Base-by-base conservation (phyloP, 2,113 vertebrate genomes). In the Lathamus discolor region DNA sequence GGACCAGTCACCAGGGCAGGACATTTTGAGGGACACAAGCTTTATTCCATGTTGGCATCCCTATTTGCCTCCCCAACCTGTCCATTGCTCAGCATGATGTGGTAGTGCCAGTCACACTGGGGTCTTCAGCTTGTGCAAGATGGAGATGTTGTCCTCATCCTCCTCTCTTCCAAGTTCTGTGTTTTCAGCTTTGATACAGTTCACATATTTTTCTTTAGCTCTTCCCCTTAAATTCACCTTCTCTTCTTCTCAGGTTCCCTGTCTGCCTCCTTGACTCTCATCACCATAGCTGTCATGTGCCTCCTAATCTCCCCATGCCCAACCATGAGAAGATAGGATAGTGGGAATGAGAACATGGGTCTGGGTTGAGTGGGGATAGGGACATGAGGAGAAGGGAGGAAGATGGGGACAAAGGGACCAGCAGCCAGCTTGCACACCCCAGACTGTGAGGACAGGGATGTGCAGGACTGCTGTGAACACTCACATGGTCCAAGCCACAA, bases 341-440 rank as follows among this genome's bases (percentile, higher is more conserved):
- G 4, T 10, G 24, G 29, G 27, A 82, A 77, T 62, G 20, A 72
- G 7, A 83, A 83, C 13, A 17, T 18, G 27, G 39, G 1, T 4
- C 0, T 83, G 66, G 22, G 39, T 55, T 41, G 13, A 86, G 19
- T 0, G 0, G 9, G 13, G 7, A n/a, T 49, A 17, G 7, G 22
- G 29, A 86, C 1, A 2, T 9, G 9, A 22, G 4, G 10, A 52
- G 25, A 52, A 3, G 7, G n/a, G 4, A 67, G 13, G 22, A 82
- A 13, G 23, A 9, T 37, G 44, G 22, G 14, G 46, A 33, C 1
- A 10, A 44, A 43, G 43, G 46, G 17, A 44, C 48, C 37, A 44
- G 68, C 9, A 68, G 23, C 11, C 27, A 67, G 2, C 6, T 62
- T 24, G 18, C 11, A 39, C 0, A 0, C 39, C 37, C 10, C 17